Conservation (phyloP, 2,797 vertebrate genomes). For the Myioborus miniatus region DNA sequence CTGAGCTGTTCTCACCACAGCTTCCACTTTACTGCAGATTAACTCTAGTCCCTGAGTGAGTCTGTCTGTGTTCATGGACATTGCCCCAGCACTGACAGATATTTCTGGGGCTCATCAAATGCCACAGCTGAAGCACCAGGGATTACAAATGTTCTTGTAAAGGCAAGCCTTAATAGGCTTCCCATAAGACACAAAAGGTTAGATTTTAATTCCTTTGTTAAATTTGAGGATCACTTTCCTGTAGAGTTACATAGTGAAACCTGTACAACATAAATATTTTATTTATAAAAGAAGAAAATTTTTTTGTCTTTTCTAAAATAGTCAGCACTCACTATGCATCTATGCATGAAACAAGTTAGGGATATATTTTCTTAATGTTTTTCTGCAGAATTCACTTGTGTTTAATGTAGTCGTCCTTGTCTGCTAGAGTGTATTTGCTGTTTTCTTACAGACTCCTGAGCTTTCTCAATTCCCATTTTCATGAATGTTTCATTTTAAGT, state of each 20-base stretch:
- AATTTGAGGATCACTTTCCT: background rate
- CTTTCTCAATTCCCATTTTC: background rate
- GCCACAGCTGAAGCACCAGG: background rate
- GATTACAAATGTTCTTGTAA: background rate
- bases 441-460: background rate
- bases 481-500: conserved; percentile 16
- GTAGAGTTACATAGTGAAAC: background rate
- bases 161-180: background rate
- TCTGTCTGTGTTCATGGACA: background rate
- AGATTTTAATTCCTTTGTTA: background rate
- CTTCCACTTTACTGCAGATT: background rate
- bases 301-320: background rate
- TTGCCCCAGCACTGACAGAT: background rate
- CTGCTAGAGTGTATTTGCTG: background rate
- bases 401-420: background rate
- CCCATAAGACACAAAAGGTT: background rate
- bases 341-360: background rate
- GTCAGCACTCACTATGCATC: background rate
- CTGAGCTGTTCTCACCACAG: background rate
- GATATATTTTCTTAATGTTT: background rate
- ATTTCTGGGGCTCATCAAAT: background rate
- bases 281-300: background rate
- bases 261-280: background rate
- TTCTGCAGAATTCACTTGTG: background rate
- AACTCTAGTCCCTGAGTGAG: background rate